phyloP scores from a whole-genome alignment of 64 coral and sea anemone species.

The Stichodactyla helianthus region DNA sequence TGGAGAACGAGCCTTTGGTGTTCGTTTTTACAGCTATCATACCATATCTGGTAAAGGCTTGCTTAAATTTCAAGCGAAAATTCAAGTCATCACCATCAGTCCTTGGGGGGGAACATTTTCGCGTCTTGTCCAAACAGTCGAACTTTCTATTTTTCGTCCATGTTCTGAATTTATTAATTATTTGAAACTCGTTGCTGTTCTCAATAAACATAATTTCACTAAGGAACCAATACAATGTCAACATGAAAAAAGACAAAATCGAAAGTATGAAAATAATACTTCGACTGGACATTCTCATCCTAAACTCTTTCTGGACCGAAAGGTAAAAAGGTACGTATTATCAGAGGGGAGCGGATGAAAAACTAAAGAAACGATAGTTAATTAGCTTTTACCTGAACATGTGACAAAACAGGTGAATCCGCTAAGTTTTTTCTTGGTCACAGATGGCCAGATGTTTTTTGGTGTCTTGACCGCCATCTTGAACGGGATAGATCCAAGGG shows the following conservation, averaged over 20 bases:
- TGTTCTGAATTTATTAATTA: not conserved
- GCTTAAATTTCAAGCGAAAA: not conserved
- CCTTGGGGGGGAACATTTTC: no score
- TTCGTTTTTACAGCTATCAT: conserved; percentile 12
- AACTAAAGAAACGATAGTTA: no score
- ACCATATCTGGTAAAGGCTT: not conserved
- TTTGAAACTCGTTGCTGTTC: not conserved
- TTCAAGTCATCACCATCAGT: not conserved
- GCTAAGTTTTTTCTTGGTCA: not conserved
- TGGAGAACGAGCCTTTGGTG: not conserved
- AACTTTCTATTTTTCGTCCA: not conserved
- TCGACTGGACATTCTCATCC: not conserved
- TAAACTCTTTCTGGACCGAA: no score
- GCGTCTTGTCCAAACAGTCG: no score
- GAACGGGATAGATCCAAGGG: no score
- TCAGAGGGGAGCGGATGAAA: no score
- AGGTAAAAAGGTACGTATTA: no score
- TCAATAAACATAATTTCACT: not conserved
- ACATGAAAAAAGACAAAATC: not conserved
- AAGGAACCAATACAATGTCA: not conserved
- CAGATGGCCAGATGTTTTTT: no score
- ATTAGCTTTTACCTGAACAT: no score
- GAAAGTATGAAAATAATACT: not conserved
- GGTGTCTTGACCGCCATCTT: no score
- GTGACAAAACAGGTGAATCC: not conserved